phyloP scores from a whole-genome alignment of 2,797 vertebrate genomes.

The Phalanger gymnotis region DNA sequence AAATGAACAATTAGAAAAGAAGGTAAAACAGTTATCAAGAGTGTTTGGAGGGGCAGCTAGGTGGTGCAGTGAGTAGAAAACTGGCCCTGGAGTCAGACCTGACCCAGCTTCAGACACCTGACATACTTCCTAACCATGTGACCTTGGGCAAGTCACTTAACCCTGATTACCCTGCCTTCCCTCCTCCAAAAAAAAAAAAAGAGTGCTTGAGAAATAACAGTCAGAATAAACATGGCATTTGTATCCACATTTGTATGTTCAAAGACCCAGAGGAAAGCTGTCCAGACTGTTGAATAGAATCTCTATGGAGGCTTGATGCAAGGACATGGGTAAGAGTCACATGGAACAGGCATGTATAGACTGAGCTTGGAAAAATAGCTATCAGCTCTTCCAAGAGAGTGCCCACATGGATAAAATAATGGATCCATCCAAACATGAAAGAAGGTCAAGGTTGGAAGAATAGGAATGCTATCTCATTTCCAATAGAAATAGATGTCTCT shows the following conservation, averaged over 20 bases:
- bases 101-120: no score
- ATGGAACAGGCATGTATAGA: not conserved
- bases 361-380: not conserved
- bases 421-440: not conserved
- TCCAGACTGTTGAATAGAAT: not conserved
- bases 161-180: no score
- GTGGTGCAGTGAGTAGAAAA: no score
- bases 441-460: not conserved
- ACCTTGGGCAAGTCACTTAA: no score
- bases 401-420: not conserved
- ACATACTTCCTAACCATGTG: no score
- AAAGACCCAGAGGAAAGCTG: not conserved
- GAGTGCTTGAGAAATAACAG: not conserved
- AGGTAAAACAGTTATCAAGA: not conserved
- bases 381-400: not conserved
- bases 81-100: no score
- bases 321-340: not conserved
- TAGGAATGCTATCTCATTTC: not conserved
- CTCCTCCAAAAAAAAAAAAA: no score
- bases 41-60: no score
- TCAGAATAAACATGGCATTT: not conserved
- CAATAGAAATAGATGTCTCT: not conserved
- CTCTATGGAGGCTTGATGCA: not conserved
- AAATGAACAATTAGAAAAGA: not conserved
- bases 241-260: not conserved